phyloP scores from a whole-genome alignment of 2,888 invertebrate species.

The Nephrotoma appendiculata region DNA sequence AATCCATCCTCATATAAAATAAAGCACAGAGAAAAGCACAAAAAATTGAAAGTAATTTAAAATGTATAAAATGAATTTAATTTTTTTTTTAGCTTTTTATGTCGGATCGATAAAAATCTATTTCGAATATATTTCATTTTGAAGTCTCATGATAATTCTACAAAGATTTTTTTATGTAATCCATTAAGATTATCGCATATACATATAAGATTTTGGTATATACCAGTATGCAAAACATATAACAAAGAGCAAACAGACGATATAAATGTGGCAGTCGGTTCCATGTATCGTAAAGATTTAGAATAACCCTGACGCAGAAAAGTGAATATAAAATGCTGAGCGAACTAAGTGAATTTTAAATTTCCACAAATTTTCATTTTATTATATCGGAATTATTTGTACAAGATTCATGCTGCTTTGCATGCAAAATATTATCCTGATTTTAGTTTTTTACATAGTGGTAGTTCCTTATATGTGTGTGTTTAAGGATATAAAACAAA shows the following conservation, averaged over 20 bases:
- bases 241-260: not conserved
- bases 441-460: not conserved
- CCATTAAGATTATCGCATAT: not conserved
- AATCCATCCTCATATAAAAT: not conserved
- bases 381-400: not conserved
- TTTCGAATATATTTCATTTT: not conserved
- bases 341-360: not conserved
- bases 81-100: not conserved
- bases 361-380: not conserved
- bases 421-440: not conserved
- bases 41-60: not conserved
- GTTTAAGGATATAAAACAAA: not conserved
- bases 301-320: not conserved
- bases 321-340: not conserved
- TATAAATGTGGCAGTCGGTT: not conserved
- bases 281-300: not conserved
- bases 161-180: not conserved
- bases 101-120: not conserved
- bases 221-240: not conserved
- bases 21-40: not conserved
- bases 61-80: not conserved
- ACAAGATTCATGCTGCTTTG: not conserved
- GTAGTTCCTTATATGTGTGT: not conserved
- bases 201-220: not conserved
- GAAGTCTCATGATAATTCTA: not conserved